Evolutionary conservation across 2,113 vertebrate species (phyloP).

Genomic region (Platycercus adscitus): DNA sequence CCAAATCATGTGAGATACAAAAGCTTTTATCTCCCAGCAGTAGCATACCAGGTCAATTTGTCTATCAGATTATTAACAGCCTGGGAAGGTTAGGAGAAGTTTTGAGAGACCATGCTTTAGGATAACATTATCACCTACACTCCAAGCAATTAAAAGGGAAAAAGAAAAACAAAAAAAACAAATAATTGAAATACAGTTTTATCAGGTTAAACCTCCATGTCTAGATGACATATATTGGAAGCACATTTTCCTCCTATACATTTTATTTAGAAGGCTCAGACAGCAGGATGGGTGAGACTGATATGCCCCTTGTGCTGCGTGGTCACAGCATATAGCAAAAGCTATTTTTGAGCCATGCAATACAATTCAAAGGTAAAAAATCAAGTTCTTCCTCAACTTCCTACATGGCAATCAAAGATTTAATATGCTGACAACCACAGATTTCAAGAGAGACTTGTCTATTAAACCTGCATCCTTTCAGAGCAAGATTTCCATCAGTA

Average conservation of each 20-base stretch:
- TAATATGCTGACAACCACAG: neutral
- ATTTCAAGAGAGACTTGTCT: neutral
- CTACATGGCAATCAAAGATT: neutral
- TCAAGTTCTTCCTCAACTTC: neutral
- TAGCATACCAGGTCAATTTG: neutral
- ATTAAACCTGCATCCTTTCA: neutral
- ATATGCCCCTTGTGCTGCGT: neutral
- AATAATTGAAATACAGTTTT: neutral
- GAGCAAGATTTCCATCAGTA: neutral
- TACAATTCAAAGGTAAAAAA: neutral
- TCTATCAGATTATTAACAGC: neutral
- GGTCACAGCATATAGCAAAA: neutral
- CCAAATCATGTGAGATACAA: neutral
- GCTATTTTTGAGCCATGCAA: neutral
- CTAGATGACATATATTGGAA: neutral
- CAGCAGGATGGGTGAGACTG: neutral
- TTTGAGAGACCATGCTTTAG: neutral
- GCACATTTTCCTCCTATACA: neutral
- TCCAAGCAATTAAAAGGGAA: neutral
- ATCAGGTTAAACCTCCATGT: neutral
- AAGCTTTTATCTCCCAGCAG: neutral
- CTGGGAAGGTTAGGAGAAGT: neutral
- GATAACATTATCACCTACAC: neutral
- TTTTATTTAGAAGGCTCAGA: neutral
- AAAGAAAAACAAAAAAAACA: neutral